A percentile compares a stretch with the other conserved stretches of the same genome.
phyloP scores from a whole-genome alignment of 2,797 vertebrate species.

The Lemur catta region DNA sequence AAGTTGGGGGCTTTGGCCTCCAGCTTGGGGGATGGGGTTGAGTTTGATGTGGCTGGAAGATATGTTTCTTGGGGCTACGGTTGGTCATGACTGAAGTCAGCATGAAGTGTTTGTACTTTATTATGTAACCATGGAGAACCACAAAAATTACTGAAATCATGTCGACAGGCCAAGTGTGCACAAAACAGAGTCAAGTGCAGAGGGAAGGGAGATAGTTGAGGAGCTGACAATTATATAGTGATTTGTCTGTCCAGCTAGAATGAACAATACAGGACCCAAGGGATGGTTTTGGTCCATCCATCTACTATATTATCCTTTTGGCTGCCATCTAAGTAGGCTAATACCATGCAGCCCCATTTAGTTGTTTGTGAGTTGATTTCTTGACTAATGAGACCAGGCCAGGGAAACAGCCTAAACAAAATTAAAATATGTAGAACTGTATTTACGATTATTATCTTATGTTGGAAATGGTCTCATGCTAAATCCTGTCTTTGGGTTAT shows the following conservation, averaged over 20 bases:
- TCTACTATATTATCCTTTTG: neutral
- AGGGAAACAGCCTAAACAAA: neutral
- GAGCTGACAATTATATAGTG: neutral
- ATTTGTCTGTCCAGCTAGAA: neutral
- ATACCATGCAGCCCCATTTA: neutral
- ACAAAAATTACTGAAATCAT: neutral
- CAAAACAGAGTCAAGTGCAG: neutral
- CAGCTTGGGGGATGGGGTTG: neutral
- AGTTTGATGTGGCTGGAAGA: neutral
- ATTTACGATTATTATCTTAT: constrained; percentile 26
- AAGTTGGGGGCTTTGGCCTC: neutral
- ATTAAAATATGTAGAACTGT: neutral
- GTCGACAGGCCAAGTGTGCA: neutral
- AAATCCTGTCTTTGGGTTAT: constrained; percentile 9
- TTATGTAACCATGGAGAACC: neutral
- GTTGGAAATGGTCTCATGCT: neutral
- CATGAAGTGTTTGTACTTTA: neutral
- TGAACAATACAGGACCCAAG: neutral
- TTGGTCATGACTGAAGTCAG: neutral
- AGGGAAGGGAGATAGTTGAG: neutral
- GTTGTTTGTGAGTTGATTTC: constrained; percentile 8
- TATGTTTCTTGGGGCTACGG: neutral
- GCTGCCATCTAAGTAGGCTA: neutral
- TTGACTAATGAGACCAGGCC: neutral
- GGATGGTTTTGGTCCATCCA: neutral